Conservation (phyloP, 2,113 vertebrate genomes). For the Petroica traversi region DNA sequence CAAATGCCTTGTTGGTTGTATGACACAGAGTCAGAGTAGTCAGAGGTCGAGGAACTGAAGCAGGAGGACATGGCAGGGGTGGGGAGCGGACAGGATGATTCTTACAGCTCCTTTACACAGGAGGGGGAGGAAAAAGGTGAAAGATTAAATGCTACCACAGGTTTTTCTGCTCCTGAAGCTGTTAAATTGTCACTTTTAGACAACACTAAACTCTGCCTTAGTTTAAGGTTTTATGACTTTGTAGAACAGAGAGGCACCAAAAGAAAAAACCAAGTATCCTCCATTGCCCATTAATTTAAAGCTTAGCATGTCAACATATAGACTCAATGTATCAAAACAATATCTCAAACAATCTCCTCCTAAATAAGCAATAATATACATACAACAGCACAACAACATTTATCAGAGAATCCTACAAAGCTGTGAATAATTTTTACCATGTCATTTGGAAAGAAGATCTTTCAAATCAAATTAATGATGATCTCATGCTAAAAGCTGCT, state of each 20-base stretch:
- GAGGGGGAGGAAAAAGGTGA: not conserved
- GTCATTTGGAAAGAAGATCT: not conserved
- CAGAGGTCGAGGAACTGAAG: not conserved
- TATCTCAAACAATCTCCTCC: not conserved
- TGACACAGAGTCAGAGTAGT: not conserved
- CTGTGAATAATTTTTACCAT: not conserved
- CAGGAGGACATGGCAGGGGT: fast-evolving
- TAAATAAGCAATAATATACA: not conserved
- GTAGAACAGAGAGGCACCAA: not conserved
- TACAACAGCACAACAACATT: not conserved
- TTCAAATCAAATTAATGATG: not conserved
- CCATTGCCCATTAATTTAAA: not conserved
- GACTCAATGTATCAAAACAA: not conserved
- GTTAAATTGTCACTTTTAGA: not conserved
- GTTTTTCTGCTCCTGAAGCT: not conserved
- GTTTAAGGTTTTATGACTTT: not conserved
- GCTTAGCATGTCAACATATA: not conserved
- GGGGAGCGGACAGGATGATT: not conserved
- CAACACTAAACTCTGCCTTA: not conserved
- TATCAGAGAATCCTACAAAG: not conserved
- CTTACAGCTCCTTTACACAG: not conserved
- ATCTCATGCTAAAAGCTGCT: not conserved
- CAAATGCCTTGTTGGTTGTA: not conserved
- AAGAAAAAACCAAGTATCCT: not conserved
- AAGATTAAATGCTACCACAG: not conserved